phyloP scores from a whole-genome alignment of 2,113 vertebrate species.

The Bos indicus region DNA sequence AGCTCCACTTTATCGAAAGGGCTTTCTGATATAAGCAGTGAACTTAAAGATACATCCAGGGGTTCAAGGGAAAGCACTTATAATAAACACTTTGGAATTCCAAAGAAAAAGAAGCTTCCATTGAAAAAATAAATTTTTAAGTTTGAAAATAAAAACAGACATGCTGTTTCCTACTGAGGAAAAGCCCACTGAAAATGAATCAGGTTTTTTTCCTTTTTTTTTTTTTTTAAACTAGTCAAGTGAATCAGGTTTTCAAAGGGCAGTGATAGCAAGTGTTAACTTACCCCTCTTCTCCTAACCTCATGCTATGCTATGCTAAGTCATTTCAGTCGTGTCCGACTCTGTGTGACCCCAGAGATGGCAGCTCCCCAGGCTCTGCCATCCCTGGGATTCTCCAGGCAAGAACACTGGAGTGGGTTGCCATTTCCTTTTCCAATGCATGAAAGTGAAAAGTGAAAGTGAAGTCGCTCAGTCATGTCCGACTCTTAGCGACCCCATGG shows the following conservation, averaged over 20 bases:
- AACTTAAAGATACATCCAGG: conserved; percentile 1
- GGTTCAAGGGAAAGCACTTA: background rate
- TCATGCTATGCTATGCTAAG: too few relatives aligned
- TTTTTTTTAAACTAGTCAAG: too few relatives aligned
- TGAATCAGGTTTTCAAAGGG: background rate
- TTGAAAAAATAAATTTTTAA: conserved; percentile 4
- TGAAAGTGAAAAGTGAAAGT: too few relatives aligned
- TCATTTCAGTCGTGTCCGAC: too few relatives aligned
- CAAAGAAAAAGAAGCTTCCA: conserved; percentile 20
- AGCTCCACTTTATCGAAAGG: background rate
- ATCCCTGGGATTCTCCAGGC: too few relatives aligned
- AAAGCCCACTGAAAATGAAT: background rate
- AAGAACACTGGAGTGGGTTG: too few relatives aligned
- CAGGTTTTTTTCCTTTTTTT: background rate
- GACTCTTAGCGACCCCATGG: too few relatives aligned
- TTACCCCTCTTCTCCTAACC: background rate
- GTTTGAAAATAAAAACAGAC: conserved; percentile 34
- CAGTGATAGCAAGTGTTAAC: background rate
- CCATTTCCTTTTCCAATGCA: too few relatives aligned
- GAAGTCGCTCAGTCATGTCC: too few relatives aligned
- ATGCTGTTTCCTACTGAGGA: background rate
- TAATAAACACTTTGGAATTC: background rate
- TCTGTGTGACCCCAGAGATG: too few relatives aligned
- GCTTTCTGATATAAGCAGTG: background rate
- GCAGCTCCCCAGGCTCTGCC: too few relatives aligned